A percentile compares a stretch with the other conserved stretches of the same genome.
phyloP scores from a whole-genome alignment of 64 coral and sea anemone species.

The Dendronephthya gigantea region DNA sequence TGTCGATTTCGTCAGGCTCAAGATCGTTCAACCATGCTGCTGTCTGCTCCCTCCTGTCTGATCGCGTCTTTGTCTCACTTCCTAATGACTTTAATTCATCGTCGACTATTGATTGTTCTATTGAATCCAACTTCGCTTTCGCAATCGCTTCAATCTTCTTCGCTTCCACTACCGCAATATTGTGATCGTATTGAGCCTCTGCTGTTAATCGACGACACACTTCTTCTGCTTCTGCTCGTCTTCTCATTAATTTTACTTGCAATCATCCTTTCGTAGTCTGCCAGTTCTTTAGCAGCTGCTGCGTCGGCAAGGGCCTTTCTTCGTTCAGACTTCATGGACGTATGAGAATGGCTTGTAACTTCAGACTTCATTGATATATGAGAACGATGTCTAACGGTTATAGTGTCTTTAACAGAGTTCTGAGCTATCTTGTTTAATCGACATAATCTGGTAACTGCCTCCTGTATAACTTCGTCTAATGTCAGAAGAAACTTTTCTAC shows the following conservation, averaged over 20 bases:
- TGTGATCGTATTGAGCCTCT: conserved; percentile 14
- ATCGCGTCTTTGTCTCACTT: background rate
- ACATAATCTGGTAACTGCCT: background rate
- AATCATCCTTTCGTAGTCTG: conserved; percentile 19
- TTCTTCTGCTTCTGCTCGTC: background rate
- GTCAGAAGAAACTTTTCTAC: background rate
- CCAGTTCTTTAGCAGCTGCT: conserved; percentile 19
- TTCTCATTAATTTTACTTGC: conserved; percentile 25
- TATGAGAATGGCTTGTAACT: background rate
- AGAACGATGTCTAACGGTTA: background rate
- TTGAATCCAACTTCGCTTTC: conserved; percentile 26
- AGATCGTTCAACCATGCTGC: background rate
- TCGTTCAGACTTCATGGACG: background rate
- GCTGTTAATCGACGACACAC: background rate
- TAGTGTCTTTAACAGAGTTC: background rate
- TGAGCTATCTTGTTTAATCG: background rate
- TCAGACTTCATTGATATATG: background rate
- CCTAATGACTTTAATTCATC: conserved; percentile 1
- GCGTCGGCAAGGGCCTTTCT: conserved; percentile 38
- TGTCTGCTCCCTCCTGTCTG: background rate
- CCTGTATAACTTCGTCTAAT: background rate
- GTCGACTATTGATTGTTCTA: conserved; percentile 23
- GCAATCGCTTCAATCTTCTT: conserved; percentile 21
- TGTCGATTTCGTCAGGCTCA: background rate
- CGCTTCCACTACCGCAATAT: background rate